Base-by-base conservation (phyloP, 2,888 invertebrate genomes). In the Limnephilus lunatus region DNA sequence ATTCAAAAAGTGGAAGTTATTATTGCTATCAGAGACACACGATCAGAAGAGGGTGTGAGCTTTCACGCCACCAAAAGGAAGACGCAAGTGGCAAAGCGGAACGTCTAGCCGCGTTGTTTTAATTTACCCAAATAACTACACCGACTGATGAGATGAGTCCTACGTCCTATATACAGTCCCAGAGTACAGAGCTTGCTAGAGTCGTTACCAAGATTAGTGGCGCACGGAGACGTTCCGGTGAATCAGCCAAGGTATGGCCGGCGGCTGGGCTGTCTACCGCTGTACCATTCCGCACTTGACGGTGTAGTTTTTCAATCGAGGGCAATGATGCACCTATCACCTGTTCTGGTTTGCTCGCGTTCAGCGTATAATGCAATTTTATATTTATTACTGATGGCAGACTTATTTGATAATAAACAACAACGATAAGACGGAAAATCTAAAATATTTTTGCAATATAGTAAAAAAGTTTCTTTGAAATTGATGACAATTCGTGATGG, bases 181-280 rank as follows among this genome's bases (percentile, higher is more conserved):
- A 35, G 35, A 35, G 35, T 53, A 25, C 68, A 9, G 68, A 25
- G 68, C 68, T 68, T n/a, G 68, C 68, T 68, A 68, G 25, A 68
- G 44, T 86, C 86, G 89, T 81, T n/a, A 81, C 89, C 39, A 81
- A 81, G 82, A 89, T 89, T 89, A 89, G 89, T 82, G 81, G 82
- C 30, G 89, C 88, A 19, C 31, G 88, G 53, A 88, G 88, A 53
- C 88, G 88, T 30, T 25, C 53, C 88, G 25, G 88, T 88, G 88
- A 88, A 88, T 88, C 88, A 88, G 68, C 85, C 85, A n/a, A 68
- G 68, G 88, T 32, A 88, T 68, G 88, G 68, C 88, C 68, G 88
- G 88, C 53, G 88, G 88, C 88, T 68, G 25, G 68, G 25, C 88
- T 88, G 68, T 53, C 88, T 53, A 31, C 88, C 80, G 53, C 88